A percentile compares a stretch with the other conserved stretches of the same genome.
Evolutionary conservation across 2,888 invertebrate genomes (phyloP).

Genomic region (Conomelus anceps): DNA sequence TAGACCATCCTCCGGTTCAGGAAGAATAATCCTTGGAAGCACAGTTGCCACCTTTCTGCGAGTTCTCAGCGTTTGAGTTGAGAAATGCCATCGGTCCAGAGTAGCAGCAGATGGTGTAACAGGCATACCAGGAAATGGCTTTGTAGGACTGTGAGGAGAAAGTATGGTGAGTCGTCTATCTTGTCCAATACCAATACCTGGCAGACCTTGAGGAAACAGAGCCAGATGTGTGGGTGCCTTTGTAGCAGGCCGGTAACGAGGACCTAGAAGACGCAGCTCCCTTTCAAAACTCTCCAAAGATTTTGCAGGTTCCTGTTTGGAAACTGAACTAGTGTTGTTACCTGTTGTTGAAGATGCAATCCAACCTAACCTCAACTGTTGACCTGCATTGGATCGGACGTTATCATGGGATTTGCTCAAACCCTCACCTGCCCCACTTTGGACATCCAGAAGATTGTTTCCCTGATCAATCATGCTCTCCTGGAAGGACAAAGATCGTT

Average conservation of each 20-base stretch:
- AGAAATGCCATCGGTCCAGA: constrained; percentile 27
- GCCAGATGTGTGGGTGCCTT: constrained; percentile 63
- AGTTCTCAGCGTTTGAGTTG: constrained; percentile 49
- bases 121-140: constrained; percentile 54
- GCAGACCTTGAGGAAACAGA: constrained; percentile 58
- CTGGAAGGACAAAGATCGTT: background rate
- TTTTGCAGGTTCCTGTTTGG: constrained; percentile 20
- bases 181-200: constrained; percentile 36
- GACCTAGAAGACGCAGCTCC: constrained; percentile 47
- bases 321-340: constrained; percentile 44
- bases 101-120: constrained; percentile 39
- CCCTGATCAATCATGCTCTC: background rate
- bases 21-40: constrained; percentile 65
- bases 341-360: constrained; percentile 4
- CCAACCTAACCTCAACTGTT: background rate
- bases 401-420: constrained; percentile 2
- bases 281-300: constrained; percentile 49
- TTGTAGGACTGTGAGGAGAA: constrained; percentile 70
- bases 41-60: constrained; percentile 66
- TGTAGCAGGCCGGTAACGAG: constrained; percentile 47
- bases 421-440: background rate
- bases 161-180: constrained; percentile 65
- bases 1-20: constrained; percentile 63
- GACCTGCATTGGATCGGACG: background rate
- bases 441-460: background rate